Evolutionary conservation across 2,113 vertebrate species (phyloP).

Genomic region (Bubo bubo): DNA sequence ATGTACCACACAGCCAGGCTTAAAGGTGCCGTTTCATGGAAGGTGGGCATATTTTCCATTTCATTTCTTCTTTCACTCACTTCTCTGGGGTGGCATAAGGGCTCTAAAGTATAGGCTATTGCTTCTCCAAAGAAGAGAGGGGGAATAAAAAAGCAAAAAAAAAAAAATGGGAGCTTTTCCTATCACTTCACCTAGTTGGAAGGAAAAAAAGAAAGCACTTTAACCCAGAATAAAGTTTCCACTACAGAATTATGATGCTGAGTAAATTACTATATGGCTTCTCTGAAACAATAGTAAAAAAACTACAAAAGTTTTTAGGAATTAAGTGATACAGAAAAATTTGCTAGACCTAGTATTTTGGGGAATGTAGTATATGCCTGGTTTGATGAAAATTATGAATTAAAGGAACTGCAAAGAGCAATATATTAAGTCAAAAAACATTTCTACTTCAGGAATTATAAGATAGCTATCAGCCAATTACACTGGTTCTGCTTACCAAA

Average conservation of each 20-base stretch:
- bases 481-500: background rate
- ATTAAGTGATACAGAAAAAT: background rate
- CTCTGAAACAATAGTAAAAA: background rate
- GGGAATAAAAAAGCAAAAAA: background rate
- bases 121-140: background rate
- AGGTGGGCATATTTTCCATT: background rate
- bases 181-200: background rate
- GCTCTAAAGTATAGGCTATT: background rate
- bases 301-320: background rate
- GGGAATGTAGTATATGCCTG: background rate
- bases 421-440: background rate
- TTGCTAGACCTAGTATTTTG: background rate
- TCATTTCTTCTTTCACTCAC: background rate
- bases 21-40: background rate
- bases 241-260: background rate
- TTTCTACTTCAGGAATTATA: background rate
- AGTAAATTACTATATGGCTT: background rate
- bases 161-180: background rate
- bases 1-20: fast-evolving
- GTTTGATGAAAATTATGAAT: background rate
- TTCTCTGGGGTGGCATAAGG: background rate
- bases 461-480: background rate
- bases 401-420: background rate
- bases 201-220: background rate
- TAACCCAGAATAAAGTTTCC: background rate